Conservation (phyloP, 2,888 invertebrate genomes). For the Eutolmus rufibarbis region DNA sequence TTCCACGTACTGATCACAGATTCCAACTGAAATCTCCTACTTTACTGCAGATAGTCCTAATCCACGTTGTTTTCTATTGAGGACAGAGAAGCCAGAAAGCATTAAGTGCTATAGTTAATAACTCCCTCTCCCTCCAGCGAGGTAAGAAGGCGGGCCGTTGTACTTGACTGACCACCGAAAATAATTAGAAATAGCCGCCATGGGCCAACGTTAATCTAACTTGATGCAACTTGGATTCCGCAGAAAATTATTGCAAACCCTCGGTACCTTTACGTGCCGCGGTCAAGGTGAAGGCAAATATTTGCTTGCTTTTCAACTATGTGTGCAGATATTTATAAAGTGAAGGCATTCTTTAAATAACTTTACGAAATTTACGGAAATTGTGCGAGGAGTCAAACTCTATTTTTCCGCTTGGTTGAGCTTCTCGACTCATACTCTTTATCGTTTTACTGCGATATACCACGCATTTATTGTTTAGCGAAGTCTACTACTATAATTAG, state of each 20-base stretch:
- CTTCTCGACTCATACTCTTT: neutral
- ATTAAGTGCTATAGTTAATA: neutral
- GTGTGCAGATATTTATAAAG: neutral
- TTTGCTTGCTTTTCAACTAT: neutral
- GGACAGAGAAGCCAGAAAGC: constrained; percentile 11
- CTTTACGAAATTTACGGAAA: neutral
- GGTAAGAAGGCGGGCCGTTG: neutral
- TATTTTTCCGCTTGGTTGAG: neutral
- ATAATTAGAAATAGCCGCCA: constrained; percentile 5
- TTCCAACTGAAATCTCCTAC: neutral
- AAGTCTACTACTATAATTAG: neutral
- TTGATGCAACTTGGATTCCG: neutral
- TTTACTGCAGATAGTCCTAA: neutral
- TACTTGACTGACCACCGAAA: neutral
- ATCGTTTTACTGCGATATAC: neutral
- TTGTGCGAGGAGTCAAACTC: neutral
- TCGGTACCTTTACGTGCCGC: neutral
- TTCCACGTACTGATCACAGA: neutral
- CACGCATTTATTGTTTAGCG: neutral
- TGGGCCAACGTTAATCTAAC: neutral
- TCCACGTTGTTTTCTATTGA: neutral
- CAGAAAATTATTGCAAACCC: neutral
- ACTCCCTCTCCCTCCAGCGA: neutral
- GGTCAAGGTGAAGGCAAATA: neutral
- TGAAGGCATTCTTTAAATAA: neutral